phyloP scores from a whole-genome alignment of 37 sponge, comb jelly and placozoan genomes.

The Eunapius fragilis region DNA sequence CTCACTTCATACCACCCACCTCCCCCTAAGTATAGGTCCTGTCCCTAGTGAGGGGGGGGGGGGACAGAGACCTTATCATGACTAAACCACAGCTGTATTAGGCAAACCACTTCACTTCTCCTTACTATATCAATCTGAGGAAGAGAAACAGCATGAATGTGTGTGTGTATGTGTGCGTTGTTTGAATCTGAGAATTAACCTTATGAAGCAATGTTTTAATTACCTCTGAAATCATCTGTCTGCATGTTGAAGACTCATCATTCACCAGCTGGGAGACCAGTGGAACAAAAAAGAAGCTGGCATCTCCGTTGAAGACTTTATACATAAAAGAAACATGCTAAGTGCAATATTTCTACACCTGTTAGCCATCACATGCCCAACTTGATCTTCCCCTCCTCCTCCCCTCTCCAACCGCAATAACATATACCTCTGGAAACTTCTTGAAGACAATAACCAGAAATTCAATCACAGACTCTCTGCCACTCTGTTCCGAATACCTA shows the following conservation, averaged over 20 bases:
- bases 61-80: slow-evolving; percentile 25
- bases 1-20: no score
- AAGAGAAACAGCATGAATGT: background rate
- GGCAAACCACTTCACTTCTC: slow-evolving; percentile 26
- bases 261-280: slow-evolving; percentile 74
- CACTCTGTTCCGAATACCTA: slow-evolving; percentile 78
- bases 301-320: slow-evolving; percentile 39
- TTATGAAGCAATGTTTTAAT: slow-evolving; percentile 53
- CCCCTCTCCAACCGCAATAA: background rate
- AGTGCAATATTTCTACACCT: background rate
- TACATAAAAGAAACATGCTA: slow-evolving; percentile 3
- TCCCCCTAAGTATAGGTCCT: background rate
- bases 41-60: slow-evolving; percentile 1
- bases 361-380: background rate
- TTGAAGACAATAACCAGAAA: slow-evolving; percentile 52
- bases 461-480: slow-evolving; percentile 78
- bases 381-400: background rate
- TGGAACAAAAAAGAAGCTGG: slow-evolving; percentile 79
- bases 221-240: slow-evolving; percentile 59
- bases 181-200: slow-evolving; percentile 22
- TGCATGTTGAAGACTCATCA: slow-evolving; percentile 72
- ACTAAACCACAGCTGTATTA: slow-evolving; percentile 40
- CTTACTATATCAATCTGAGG: slow-evolving; percentile 34
- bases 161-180: background rate
- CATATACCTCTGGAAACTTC: slow-evolving; percentile 72